Conservation (phyloP, 1,140 invertebrate species). For the Plutomurus gul region DNA sequence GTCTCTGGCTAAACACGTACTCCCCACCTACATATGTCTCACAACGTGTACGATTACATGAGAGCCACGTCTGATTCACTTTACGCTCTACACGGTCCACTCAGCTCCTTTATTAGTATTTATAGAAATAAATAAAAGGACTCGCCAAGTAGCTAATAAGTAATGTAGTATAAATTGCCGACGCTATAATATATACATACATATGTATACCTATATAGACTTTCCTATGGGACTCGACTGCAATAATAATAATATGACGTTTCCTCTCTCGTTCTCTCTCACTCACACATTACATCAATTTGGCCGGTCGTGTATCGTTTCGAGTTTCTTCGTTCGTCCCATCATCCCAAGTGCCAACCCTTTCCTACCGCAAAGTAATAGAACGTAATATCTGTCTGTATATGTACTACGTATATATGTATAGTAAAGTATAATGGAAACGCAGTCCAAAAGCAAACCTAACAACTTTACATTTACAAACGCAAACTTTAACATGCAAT, state of each 20-base stretch:
- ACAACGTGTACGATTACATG: too few relatives aligned
- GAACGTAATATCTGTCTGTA: background rate
- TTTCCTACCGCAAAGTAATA: slow-evolving; percentile 22
- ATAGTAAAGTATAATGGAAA: too few relatives aligned
- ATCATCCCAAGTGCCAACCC: background rate
- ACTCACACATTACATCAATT: too few relatives aligned
- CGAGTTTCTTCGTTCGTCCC: background rate
- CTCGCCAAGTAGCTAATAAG: background rate
- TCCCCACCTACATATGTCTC: too few relatives aligned
- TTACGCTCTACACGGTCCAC: background rate
- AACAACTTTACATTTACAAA: slow-evolving; percentile 10
- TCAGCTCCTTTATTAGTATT: background rate
- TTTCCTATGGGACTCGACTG: too few relatives aligned
- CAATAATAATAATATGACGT: too few relatives aligned
- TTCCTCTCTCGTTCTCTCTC: too few relatives aligned
- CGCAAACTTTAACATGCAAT: slow-evolving; percentile 20
- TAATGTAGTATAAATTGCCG: background rate
- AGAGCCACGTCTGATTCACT: too few relatives aligned
- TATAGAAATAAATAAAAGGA: background rate
- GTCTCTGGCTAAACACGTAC: too few relatives aligned
- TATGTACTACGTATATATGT: too few relatives aligned
- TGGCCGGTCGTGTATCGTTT: background rate
- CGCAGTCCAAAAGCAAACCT: slow-evolving; percentile 15
- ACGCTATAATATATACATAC: too few relatives aligned
- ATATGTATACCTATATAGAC: too few relatives aligned